These are phyloP conservation scores for Empidonax alnorum DNA, from an alignment of 2,113 vertebrate species.

Conservation along the genomic window DNA sequence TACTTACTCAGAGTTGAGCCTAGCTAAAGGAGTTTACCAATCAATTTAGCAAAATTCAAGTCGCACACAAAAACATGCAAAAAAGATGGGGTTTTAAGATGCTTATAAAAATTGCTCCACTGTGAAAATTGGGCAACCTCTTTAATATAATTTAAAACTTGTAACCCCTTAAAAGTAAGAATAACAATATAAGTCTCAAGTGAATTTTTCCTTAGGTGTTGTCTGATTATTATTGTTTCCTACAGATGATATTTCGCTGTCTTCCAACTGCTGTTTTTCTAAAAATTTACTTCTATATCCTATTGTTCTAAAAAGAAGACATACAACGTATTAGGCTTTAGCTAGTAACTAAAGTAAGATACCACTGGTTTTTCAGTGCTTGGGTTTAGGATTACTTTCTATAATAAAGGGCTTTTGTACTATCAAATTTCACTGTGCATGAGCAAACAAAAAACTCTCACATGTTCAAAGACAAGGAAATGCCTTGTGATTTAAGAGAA, in stretches of 20 bases:
- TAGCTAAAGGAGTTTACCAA: not conserved
- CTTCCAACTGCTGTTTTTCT: not conserved
- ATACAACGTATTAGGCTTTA: not conserved
- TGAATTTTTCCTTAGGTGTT: not conserved
- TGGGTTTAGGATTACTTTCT: constrained; percentile 38
- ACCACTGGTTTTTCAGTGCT: not conserved
- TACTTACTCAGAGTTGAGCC: not conserved
- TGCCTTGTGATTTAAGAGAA: constrained; percentile 52
- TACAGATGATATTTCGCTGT: not conserved
- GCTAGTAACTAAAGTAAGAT: constrained; percentile 17
- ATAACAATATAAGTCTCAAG: not conserved
- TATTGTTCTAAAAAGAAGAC: not conserved
- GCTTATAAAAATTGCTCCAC: not conserved
- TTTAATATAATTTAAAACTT: not conserved
- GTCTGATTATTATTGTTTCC: not conserved
- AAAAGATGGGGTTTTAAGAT: not conserved
- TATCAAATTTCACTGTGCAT: constrained; percentile 53
- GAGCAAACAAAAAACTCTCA: constrained; percentile 63
- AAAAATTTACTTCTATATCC: not conserved
- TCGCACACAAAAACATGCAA: not conserved
- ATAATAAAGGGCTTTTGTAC: constrained; percentile 58
- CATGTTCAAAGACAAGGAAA: constrained; percentile 62
- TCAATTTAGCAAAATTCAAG: not conserved
- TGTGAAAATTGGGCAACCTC: not conserved
- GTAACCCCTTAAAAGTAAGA: not conserved